These are phyloP conservation scores for Lutraria lutraria DNA, from an alignment of 2,888 invertebrate genomes.

Conservation along the genomic window DNA sequence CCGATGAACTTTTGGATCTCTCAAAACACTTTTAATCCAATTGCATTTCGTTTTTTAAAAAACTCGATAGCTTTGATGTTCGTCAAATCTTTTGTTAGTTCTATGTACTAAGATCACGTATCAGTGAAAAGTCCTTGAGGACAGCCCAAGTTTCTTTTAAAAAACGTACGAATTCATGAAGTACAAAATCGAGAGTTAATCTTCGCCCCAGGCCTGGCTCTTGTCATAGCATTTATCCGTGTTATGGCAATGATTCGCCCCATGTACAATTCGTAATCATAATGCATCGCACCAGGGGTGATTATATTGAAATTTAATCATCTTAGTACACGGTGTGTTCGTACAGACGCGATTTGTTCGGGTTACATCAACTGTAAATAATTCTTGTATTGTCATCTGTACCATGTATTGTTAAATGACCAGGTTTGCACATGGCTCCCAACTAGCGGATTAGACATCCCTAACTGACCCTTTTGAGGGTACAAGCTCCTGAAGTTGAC, in stretches of 20 bases:
- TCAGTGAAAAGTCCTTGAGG: slow-evolving; percentile 12
- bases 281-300: slow-evolving; percentile 46
- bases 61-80: slow-evolving; percentile 15
- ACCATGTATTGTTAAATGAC: neutral
- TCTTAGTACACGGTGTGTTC: slow-evolving; percentile 46
- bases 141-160: neutral
- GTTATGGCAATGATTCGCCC: slow-evolving; percentile 19
- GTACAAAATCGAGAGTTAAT: slow-evolving; percentile 26
- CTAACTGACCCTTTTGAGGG: slow-evolving; percentile 25
- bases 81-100: neutral
- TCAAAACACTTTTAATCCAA: neutral
- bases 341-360: slow-evolving; percentile 48
- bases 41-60: neutral
- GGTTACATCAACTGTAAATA: slow-evolving; percentile 56
- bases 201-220: slow-evolving; percentile 9
- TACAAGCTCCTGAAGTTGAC: slow-evolving; percentile 20
- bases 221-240: slow-evolving; percentile 4
- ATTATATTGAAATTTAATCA: slow-evolving; percentile 66
- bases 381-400: slow-evolving; percentile 39
- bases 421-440: slow-evolving; percentile 48
- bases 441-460: slow-evolving; percentile 60
- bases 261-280: slow-evolving; percentile 6
- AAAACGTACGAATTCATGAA: slow-evolving; percentile 7
- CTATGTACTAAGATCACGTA: neutral
- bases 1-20: neutral